Base-by-base conservation (phyloP, 2,888 invertebrate species). In the Leptinotarsa haldemani region DNA sequence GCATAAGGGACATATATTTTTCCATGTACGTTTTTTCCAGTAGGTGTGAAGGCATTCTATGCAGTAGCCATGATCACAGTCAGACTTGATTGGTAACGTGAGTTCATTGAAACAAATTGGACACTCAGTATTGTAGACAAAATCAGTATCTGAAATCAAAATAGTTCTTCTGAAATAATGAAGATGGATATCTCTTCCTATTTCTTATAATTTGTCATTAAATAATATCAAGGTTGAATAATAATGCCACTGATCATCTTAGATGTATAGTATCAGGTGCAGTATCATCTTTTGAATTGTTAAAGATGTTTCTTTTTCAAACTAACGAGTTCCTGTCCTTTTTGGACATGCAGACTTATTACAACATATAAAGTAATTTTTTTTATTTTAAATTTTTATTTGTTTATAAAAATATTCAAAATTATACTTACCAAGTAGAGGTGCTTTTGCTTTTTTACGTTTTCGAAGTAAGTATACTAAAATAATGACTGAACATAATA, bases 31-130 rank as follows among this genome's bases (percentile, higher is more conserved):
- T 56, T 74, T 66, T 71, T 77, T 71, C 61, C 74, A 79, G 66
- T 79, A 82, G 5, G 65, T 73, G 18, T 81, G 75, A 16, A 83
- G 68, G 52, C 84, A 84, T 52, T 80, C 75, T 46, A 83, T 50
- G 67, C 83, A 83, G 69, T 79, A 82, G 7, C 79, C 81, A 73
- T 83, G 83, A 5, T 82, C 82, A 76, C 84, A 84, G 13, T 70
- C 68, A 64, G 82, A 67, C 70, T 78, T 76, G 67, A 83, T 75
- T 70, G 81, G 81, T 15, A 73, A 75, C 56, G 63, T 74, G 40
- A 81, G 75, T 25, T 66, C 48, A 50, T 78, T 80, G 56, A 81
- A 80, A 75, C 83, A 84, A 74, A 84, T 84, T 47, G 82, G 84
- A 70, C 82, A 85, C 2, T 82, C 82, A 48, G 74, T 73, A 69